phyloP scores from a whole-genome alignment of 2,113 vertebrate genomes.

The Corythornis madagascariensis region DNA sequence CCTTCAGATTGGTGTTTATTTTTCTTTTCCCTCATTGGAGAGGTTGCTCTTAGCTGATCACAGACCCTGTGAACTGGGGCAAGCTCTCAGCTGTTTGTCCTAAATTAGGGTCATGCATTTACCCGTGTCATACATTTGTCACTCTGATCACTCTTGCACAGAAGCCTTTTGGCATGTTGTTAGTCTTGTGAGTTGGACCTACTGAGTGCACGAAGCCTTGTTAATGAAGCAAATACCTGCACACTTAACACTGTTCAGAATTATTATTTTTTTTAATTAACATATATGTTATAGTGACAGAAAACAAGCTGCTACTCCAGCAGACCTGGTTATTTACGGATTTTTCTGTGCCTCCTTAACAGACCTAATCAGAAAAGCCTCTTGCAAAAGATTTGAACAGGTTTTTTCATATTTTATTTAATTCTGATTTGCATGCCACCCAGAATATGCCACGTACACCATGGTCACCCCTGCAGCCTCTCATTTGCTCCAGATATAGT shows the following conservation, averaged over 20 bases:
- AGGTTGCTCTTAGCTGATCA: not conserved
- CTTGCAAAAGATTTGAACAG: not conserved
- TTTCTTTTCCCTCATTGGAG: not conserved
- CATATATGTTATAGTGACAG: not conserved
- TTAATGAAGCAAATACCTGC: not conserved
- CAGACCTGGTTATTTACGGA: not conserved
- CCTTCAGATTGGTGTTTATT: not conserved
- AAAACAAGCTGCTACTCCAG: not conserved
- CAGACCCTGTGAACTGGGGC: not conserved
- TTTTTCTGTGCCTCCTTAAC: not conserved
- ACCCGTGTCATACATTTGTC: not conserved
- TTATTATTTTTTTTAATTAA: not conserved
- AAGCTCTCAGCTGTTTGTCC: not conserved
- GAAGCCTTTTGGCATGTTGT: not conserved
- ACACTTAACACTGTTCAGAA: not conserved
- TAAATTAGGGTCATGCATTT: not conserved
- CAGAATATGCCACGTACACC: accelerated
- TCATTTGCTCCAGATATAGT: not conserved
- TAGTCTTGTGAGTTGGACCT: not conserved
- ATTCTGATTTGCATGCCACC: not conserved
- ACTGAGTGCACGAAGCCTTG: not conserved
- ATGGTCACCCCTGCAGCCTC: accelerated
- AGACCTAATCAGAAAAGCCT: not conserved
- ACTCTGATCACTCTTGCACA: not conserved
- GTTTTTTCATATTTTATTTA: not conserved